phyloP scores from a whole-genome alignment of 2,113 vertebrate genomes.

The Egretta garzetta region DNA sequence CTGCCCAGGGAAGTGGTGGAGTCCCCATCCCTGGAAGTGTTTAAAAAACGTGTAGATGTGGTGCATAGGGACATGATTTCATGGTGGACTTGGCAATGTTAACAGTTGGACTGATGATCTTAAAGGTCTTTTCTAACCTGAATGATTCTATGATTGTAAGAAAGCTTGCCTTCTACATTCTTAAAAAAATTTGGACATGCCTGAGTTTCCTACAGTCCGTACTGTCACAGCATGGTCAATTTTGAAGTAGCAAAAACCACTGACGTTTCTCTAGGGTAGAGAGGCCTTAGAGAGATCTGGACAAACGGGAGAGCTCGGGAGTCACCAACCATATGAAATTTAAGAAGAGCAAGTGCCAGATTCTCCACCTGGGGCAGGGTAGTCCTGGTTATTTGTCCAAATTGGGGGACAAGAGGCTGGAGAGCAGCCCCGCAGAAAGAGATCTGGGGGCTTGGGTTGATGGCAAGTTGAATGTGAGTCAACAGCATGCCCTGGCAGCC shows the following conservation, averaged over 20 bases:
- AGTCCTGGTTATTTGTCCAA: neutral
- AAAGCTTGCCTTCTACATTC: neutral
- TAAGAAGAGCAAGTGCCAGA: neutral
- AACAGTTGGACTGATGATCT: too few species aligned
- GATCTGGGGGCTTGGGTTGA: neutral
- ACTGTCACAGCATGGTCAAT: neutral
- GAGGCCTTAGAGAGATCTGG: neutral
- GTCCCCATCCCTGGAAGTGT: too few species aligned
- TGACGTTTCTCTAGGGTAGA: accelerated
- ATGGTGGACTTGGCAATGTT: too few species aligned
- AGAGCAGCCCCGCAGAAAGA: accelerated
- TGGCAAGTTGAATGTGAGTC: neutral
- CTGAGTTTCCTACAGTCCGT: neutral
- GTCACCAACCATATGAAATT: accelerated
- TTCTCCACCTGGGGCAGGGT: accelerated
- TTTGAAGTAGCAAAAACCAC: accelerated
- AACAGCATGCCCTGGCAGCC: neutral
- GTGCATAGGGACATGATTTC: too few species aligned
- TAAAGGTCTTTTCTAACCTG: too few species aligned
- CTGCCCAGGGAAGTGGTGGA: too few species aligned
- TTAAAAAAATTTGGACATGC: neutral
- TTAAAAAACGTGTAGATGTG: too few species aligned
- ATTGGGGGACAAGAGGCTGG: accelerated
- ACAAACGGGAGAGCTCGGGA: neutral
- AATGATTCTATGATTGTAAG: neutral